Percentiles rank a stretch among this genome's conserved stretches.
phyloP scores from a whole-genome alignment of 2,797 vertebrate species.

The Semaprochilodus insignis region DNA sequence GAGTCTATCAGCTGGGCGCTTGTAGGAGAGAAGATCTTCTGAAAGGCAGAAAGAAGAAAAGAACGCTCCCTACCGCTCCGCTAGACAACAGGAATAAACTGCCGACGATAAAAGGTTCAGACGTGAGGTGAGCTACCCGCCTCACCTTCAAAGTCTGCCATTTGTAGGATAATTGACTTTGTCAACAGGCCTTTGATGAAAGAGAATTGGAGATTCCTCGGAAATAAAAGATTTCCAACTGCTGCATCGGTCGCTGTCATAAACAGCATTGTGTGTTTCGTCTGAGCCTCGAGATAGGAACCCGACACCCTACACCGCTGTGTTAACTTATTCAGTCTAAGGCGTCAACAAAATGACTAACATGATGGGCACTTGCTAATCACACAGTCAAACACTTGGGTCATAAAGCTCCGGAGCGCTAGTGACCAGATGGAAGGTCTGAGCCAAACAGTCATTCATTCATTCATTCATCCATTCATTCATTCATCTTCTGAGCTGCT shows the following conservation, averaged over 20 bases:
- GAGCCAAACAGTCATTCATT: not conserved
- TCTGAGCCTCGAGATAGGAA: slow-evolving; percentile 61
- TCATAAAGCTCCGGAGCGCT: not conserved
- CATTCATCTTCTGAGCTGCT: not conserved
- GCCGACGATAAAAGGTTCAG: slow-evolving; percentile 32
- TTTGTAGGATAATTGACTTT: slow-evolving; percentile 52
- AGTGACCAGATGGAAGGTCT: not conserved
- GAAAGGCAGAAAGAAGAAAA: not conserved
- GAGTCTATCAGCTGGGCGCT: slow-evolving; percentile 16
- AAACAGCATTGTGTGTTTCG: slow-evolving; percentile 67
- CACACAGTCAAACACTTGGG: not conserved
- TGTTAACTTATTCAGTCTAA: too few species aligned
- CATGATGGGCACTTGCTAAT: not conserved
- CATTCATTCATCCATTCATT: not conserved
- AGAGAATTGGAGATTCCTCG: slow-evolving; percentile 42
- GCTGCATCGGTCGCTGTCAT: not conserved
- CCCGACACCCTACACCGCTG: not conserved
- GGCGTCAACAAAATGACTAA: not conserved
- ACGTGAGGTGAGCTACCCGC: slow-evolving; percentile 40
- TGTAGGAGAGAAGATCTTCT: slow-evolving; percentile 5
- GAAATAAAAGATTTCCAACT: slow-evolving; percentile 27
- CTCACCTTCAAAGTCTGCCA: slow-evolving; percentile 47
- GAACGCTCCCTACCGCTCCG: not conserved
- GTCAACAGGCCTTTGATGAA: slow-evolving; percentile 54
- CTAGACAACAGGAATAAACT: slow-evolving; percentile 41